phyloP scores from a whole-genome alignment of 2,888 invertebrate genomes.

The Ormyrus nitidulus region DNA sequence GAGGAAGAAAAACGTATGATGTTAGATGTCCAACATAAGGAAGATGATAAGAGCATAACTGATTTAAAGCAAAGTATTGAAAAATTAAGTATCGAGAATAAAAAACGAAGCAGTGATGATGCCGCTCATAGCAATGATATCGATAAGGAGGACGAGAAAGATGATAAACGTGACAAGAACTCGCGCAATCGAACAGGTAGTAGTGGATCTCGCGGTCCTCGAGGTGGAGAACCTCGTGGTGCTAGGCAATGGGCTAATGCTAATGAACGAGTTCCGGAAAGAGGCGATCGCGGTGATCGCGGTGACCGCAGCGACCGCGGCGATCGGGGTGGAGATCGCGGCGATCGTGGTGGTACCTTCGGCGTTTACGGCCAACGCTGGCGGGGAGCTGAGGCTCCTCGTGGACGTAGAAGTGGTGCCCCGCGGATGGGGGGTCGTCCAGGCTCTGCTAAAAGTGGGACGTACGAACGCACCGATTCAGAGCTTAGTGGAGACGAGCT shows the following conservation, averaged over 20 bases:
- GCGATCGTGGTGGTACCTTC: constrained; percentile 68
- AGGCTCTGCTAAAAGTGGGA: constrained; percentile 74
- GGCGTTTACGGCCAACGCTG: constrained; percentile 74
- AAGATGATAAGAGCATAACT: constrained; percentile 68
- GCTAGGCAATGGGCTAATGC: constrained; percentile 77
- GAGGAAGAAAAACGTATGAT: constrained; percentile 68
- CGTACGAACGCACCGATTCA: constrained; percentile 82
- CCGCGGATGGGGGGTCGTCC: constrained; percentile 68
- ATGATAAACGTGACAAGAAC: constrained; percentile 73
- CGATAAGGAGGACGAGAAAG: constrained; percentile 70
- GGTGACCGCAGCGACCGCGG: constrained; percentile 62
- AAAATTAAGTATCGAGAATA: constrained; percentile 68
- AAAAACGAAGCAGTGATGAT: constrained; percentile 66
- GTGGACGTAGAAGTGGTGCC: constrained; percentile 43
- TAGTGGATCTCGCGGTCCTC: constrained; percentile 74
- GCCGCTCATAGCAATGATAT: constrained; percentile 74
- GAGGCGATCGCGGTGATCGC: constrained; percentile 65
- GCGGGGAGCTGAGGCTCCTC: constrained; percentile 76
- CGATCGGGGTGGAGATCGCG: constrained; percentile 64
- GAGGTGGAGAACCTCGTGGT: constrained; percentile 66
- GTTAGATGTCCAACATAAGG: constrained; percentile 65
- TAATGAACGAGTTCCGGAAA: constrained; percentile 60
- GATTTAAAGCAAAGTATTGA: constrained; percentile 69
- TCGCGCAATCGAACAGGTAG: constrained; percentile 75
- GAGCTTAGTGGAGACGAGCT: constrained; percentile 86